Conservation (phyloP, 1,140 invertebrate species). For the Uloborus diversus region DNA sequence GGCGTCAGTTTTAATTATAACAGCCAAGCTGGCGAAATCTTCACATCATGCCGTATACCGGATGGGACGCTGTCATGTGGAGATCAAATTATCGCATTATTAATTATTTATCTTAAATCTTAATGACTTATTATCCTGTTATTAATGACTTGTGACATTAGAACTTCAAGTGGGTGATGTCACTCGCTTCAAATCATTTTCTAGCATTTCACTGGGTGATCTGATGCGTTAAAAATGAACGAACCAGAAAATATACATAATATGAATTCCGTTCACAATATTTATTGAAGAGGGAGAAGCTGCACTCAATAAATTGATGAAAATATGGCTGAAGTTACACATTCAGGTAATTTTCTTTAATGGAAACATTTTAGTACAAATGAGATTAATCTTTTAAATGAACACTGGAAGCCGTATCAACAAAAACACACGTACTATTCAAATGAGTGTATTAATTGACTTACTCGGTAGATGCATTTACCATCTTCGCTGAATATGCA, state of each 20-base stretch:
- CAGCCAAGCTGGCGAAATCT: slow-evolving; percentile 17
- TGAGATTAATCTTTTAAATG: too few species aligned
- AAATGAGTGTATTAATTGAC: too few species aligned
- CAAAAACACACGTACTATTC: too few species aligned
- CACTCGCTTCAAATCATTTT: neutral
- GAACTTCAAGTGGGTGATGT: neutral
- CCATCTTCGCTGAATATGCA: too few species aligned
- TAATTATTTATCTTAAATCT: neutral
- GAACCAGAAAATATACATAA: too few species aligned
- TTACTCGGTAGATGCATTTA: too few species aligned
- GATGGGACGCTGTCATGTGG: slow-evolving; percentile 16
- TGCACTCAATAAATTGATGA: too few species aligned
- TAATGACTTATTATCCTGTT: neutral
- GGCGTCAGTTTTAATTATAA: slow-evolving; percentile 7
- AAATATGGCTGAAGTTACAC: slow-evolving; percentile 50
- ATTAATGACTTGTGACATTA: neutral
- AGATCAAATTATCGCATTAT: neutral
- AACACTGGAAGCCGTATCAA: too few species aligned
- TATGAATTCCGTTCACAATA: too few species aligned
- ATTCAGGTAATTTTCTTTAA: slow-evolving; percentile 52
- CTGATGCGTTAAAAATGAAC: too few species aligned
- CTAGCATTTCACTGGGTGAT: neutral
- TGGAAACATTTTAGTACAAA: too few species aligned
- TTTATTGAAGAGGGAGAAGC: neutral
- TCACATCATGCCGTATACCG: slow-evolving; percentile 35